These are phyloP conservation scores for Margaritifera margaritifera DNA, from an alignment of 2,888 invertebrate genomes.

Conservation along the genomic window DNA sequence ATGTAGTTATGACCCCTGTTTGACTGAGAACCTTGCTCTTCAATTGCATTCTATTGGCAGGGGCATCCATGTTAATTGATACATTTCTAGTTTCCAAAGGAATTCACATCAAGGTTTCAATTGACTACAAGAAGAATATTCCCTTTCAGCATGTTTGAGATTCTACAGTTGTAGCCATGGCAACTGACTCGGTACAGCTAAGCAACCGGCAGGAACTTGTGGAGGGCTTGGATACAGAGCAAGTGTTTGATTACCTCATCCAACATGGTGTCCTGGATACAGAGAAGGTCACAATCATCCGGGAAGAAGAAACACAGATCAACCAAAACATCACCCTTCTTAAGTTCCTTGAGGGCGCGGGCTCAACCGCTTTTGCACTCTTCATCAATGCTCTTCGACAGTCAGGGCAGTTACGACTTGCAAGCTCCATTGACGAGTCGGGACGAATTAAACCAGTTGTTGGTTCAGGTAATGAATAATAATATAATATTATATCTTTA, in stretches of 20 bases:
- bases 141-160: too few species aligned
- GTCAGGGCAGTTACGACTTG: constrained; percentile 69
- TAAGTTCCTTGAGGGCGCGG: constrained; percentile 60
- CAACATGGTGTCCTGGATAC: constrained; percentile 66
- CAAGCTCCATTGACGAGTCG: constrained; percentile 65
- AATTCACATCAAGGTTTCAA: too few species aligned
- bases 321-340: constrained; percentile 64
- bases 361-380: constrained; percentile 61
- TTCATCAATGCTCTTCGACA: constrained; percentile 69
- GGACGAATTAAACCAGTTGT: constrained; percentile 63
- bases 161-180: constrained; percentile 17
- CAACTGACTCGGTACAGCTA: constrained; percentile 32
- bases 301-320: constrained; percentile 47
- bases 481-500: too few species aligned
- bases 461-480: constrained; percentile 62
- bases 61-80: too few species aligned
- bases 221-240: constrained; percentile 66
- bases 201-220: constrained; percentile 61
- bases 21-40: too few species aligned
- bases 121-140: too few species aligned
- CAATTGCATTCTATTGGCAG: too few species aligned
- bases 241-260: constrained; percentile 67
- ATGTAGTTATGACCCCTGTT: too few species aligned
- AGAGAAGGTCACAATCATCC: constrained; percentile 46
- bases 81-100: too few species aligned